Evolutionary conservation across 1,140 invertebrate genomes (phyloP), one percentile per base, ranked within the genome.

Genomic region (Macrostomum lignano): DNA sequence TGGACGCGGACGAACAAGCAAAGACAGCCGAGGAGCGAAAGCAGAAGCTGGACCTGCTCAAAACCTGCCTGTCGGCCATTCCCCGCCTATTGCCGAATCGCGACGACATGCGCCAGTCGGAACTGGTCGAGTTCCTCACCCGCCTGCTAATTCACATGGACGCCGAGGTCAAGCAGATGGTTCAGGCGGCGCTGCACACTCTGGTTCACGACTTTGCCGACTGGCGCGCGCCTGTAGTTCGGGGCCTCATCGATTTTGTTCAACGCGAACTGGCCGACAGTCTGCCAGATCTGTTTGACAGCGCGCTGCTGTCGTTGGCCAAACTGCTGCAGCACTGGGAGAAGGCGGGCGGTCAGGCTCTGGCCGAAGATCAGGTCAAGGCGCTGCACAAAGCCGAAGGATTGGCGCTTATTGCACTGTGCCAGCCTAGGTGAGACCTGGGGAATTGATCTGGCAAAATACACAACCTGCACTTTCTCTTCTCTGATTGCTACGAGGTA

Each of bases 11-110:
- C n/a, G n/a, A n/a, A n/a, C n/a, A n/a, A n/a, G n/a, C n/a, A n/a
- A n/a, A n/a, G n/a, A n/a, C n/a, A n/a, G n/a, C n/a, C n/a, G 79
- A 82, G 0, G 88, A 96, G 51, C 65, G 81, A n/a, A 96, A 96
- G 52, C 79, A 86, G 0, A 73, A 86, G 47, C 81, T 98, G 38
- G 88, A 96, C 61, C 58, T 98, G 37, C 94, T 96, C 48, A 67
- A 86, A 14, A 96, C 88, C 0, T 96, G 88, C 52, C 75, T 98
- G 11, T 88, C 88, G 13, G 84, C 88, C 3, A 84, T 98, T 41
- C 91, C 91, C 4, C 67, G 91, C 30, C 57, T 96, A 4, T 81
- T 96, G 40, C 88, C 88, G 0, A n/a, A n/a, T n/a, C n/a, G n/a
- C n/a, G 86, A 94, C 55, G 82, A 78, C 1, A 93, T 96, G 76